Conservation (phyloP, 1,140 invertebrate species). For the Vanessa atalanta region DNA sequence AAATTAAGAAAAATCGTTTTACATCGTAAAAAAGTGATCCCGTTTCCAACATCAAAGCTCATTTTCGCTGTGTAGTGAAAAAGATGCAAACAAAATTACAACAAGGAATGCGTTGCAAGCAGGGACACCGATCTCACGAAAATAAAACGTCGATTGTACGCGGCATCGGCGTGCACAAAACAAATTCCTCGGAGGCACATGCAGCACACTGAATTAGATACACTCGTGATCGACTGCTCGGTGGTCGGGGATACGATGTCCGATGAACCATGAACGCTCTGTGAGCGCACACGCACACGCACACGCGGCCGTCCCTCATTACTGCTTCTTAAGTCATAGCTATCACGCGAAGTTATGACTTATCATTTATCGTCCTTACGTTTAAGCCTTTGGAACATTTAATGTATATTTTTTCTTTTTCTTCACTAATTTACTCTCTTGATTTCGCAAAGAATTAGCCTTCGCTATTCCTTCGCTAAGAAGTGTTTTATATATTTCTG, state of each 20-base stretch:
- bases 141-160: conserved; percentile 71
- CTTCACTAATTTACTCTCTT: neutral
- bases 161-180: conserved; percentile 67
- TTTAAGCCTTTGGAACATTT: neutral
- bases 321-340: conserved; percentile 8
- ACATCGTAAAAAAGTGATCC: conserved; percentile 30
- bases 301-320: conserved; percentile 7
- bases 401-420: neutral
- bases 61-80: conserved; percentile 50
- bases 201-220: conserved; percentile 72
- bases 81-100: conserved; percentile 62
- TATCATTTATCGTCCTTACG: conserved; percentile 1
- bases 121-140: conserved; percentile 64
- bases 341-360: conserved; percentile 11
- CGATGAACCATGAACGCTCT: conserved; percentile 61
- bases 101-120: conserved; percentile 60
- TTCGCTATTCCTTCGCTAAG: neutral
- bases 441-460: neutral
- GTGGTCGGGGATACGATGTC: conserved; percentile 49
- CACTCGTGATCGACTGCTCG: conserved; percentile 66
- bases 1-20: conserved; percentile 38
- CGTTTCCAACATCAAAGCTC: conserved; percentile 58
- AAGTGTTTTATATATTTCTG: too few species aligned
- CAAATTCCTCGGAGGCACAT: conserved; percentile 74
- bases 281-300: conserved; percentile 34